Evolutionary conservation across 2,113 vertebrate species (phyloP).

Genomic region (Chloebia gouldiae): DNA sequence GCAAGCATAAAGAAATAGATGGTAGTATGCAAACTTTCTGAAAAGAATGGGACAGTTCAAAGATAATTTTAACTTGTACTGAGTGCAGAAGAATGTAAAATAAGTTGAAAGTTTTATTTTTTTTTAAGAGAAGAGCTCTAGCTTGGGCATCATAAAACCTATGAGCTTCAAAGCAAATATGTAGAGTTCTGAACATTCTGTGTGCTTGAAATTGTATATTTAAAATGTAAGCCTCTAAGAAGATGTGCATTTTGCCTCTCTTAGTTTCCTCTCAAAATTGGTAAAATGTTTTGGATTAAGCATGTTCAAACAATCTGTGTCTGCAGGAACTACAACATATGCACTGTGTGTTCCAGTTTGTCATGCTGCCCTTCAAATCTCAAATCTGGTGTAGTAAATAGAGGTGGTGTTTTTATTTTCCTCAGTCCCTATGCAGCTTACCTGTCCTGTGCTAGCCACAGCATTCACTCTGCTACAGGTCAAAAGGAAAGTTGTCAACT

Average conservation of each 20-base stretch:
- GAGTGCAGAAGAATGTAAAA: not conserved
- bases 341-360: not conserved
- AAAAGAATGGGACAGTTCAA: not conserved
- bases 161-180: not conserved
- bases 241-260: not conserved
- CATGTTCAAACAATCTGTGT: not conserved
- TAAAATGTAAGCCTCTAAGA: not conserved
- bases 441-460: not conserved
- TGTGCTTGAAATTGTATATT: not conserved
- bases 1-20: not conserved
- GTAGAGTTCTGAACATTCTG: not conserved
- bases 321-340: not conserved
- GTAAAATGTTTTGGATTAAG: not conserved
- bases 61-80: not conserved
- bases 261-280: not conserved
- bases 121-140: not conserved
- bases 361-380: not conserved
- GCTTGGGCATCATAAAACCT: not conserved
- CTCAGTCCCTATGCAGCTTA: not conserved
- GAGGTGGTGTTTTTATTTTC: not conserved
- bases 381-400: not conserved
- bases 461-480: not conserved
- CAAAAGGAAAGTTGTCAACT: slow-evolving; percentile 8
- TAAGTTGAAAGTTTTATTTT: not conserved
- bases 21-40: not conserved